Evolutionary conservation across 2,113 vertebrate species (phyloP).

Genomic region (Sphaerodactylus townsendi): DNA sequence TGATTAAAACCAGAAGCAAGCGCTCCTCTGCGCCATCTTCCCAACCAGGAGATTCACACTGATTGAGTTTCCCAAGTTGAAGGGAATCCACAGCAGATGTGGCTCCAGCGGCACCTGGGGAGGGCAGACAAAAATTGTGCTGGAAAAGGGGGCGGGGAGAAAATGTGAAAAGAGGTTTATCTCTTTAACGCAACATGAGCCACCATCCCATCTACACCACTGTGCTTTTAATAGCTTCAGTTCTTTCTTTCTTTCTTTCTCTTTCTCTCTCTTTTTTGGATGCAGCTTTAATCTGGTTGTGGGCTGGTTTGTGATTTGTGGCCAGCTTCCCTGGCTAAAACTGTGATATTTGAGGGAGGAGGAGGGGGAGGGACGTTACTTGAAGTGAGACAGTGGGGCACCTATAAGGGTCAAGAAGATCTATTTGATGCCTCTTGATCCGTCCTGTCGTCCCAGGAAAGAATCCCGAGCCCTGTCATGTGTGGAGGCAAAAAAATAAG

Average conservation of each 20-base stretch:
- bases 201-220: neutral
- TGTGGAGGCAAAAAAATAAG: too few relatives aligned
- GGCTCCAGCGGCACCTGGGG: conserved; percentile 27
- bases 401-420: too few relatives aligned
- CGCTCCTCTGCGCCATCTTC: conserved; percentile 23
- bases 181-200: neutral
- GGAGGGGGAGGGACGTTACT: neutral
- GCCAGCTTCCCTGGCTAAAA: neutral
- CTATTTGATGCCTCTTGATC: too few relatives aligned
- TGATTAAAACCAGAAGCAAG: conserved; percentile 58
- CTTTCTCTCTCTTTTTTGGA: neutral
- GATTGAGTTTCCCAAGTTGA: conserved; percentile 46
- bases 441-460: too few relatives aligned
- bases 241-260: neutral
- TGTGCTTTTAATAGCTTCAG: neutral
- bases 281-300: neutral
- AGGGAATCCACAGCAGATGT: conserved; percentile 26
- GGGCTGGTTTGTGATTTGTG: neutral
- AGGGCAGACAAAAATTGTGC: neutral
- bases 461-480: too few relatives aligned
- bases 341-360: neutral
- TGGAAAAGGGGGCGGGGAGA: neutral
- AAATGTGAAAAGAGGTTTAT: neutral
- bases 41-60: conserved; percentile 45
- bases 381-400: neutral